Evolutionary conservation across 2,888 invertebrate species (phyloP), one percentile per base, ranked within the genome.

Genomic region (Archips xylosteana): DNA sequence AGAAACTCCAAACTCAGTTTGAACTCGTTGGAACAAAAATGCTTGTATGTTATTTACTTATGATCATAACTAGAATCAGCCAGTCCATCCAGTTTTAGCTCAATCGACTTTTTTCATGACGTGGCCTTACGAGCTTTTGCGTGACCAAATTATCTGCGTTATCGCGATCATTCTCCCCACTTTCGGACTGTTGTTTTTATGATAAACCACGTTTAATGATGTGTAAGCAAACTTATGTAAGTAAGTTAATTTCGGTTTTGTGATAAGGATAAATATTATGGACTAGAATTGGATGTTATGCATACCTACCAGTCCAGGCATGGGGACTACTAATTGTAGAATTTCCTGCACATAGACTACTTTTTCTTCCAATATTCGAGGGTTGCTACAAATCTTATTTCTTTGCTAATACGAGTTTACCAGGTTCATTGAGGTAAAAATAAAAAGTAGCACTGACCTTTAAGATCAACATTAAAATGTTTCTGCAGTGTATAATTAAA

Each of bases 161-260:
- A 47, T 63, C 63, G n/a, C 60, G 1, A 23, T 62, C 23, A 34
- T 32, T n/a, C 51, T 36, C 34, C 51, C 36, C 36, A 39, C 60
- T 60, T 60, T 60, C 47, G 49, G 64, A 62, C 62, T 9, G 60
- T 39, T 45, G 62, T 42, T 36, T 65, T 49, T 65, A 36, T 51
- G 65, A 65, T 65, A 65, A 62, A 42, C 34, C 34, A 51, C 34
- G 5, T 65, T 34, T 65, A 51, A 63, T 49, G 63, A 63, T 47
- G 47, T 63, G 45, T 32, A 6, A 32, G 32, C 47, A 6, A 15
- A 23, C 23, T 45, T 62, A 12, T 23, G 23, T 12, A 23, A 62
- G 23, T 12, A 23, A 62, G 62, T 45, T 45, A 62, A 32, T 62
- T 62, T 45, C 6, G 23, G 45, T 45, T 32, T 23, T 57, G 57